Conservation (phyloP, 2,888 invertebrate species). For the Brassicogethes aeneus region DNA sequence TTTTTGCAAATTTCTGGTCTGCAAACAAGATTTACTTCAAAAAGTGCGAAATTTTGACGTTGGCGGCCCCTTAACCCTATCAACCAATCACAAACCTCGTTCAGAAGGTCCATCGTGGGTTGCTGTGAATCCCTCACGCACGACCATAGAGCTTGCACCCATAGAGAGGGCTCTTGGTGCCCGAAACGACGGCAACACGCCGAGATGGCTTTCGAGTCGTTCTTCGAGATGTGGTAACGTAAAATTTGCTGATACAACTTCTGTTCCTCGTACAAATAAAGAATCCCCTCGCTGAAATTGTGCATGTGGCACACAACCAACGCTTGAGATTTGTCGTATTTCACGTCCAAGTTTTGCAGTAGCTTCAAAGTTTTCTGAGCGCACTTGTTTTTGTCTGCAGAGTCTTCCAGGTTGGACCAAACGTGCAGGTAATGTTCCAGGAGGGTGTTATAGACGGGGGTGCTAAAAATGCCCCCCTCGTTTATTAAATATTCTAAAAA, state of each 20-base stretch:
- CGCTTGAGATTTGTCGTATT: slow-evolving; percentile 78
- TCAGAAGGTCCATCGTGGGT: slow-evolving; percentile 32
- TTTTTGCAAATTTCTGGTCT: too few species aligned
- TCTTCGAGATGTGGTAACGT: slow-evolving; percentile 61
- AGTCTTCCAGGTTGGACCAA: slow-evolving; percentile 52
- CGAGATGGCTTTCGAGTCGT: slow-evolving; percentile 62
- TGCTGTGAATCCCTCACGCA: slow-evolving; percentile 37
- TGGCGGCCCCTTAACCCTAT: too few species aligned
- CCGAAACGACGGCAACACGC: slow-evolving; percentile 74
- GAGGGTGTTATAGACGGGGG: slow-evolving; percentile 70
- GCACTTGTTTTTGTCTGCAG: slow-evolving; percentile 37
- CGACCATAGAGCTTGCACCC: slow-evolving; percentile 82
- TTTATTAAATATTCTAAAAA: slow-evolving; percentile 74
- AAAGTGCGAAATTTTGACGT: too few species aligned
- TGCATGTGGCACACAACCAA: slow-evolving; percentile 81
- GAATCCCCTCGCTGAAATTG: slow-evolving; percentile 73
- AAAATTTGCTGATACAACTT: slow-evolving; percentile 55
- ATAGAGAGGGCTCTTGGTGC: slow-evolving; percentile 67
- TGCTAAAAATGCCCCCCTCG: slow-evolving; percentile 49
- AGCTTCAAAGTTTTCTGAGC: slow-evolving; percentile 62
- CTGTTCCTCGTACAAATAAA: slow-evolving; percentile 80
- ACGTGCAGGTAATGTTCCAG: slow-evolving; percentile 81
- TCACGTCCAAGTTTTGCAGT: slow-evolving; percentile 60
- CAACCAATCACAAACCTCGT: slow-evolving; percentile 37
- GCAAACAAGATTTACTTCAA: too few species aligned